A percentile compares a stretch with the other conserved stretches of the same genome.
These are phyloP conservation scores for Somateria mollissima DNA, from an alignment of 2,797 vertebrate species.

Conservation along the genomic window DNA sequence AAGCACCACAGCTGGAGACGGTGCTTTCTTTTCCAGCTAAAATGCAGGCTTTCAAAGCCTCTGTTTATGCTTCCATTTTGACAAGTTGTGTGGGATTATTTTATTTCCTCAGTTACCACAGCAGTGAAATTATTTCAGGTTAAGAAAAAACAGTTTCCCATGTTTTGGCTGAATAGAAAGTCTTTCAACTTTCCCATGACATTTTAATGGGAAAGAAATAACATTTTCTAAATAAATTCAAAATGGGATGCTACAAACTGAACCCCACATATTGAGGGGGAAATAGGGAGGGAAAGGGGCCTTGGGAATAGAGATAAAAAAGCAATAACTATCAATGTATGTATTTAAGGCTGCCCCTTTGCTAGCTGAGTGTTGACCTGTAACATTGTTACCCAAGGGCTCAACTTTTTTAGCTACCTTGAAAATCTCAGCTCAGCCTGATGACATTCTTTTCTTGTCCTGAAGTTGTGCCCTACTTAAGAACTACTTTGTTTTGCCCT, in stretches of 20 bases:
- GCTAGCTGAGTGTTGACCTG: neutral
- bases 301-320: neutral
- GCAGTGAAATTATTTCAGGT: conserved; percentile 21
- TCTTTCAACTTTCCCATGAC: neutral
- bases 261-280: neutral
- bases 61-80: conserved; percentile 22
- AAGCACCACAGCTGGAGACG: neutral
- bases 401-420: conserved; percentile 13
- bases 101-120: conserved; percentile 8
- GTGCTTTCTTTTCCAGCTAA: conserved; percentile 12
- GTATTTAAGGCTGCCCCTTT: neutral
- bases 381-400: neutral
- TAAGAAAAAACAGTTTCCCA: neutral
- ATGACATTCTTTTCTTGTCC: conserved; percentile 54
- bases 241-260: neutral
- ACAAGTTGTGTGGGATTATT: conserved; percentile 11
- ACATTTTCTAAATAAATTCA: neutral
- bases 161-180: neutral
- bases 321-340: neutral
- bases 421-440: neutral
- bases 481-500: conserved; percentile 54
- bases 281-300: neutral
- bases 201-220: neutral
- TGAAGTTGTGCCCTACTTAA: conserved; percentile 65
- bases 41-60: neutral